A percentile compares a stretch with the other conserved stretches of the same genome.
Conservation (phyloP, 2,888 invertebrate genomes). For the Penaeus monodon region DNA sequence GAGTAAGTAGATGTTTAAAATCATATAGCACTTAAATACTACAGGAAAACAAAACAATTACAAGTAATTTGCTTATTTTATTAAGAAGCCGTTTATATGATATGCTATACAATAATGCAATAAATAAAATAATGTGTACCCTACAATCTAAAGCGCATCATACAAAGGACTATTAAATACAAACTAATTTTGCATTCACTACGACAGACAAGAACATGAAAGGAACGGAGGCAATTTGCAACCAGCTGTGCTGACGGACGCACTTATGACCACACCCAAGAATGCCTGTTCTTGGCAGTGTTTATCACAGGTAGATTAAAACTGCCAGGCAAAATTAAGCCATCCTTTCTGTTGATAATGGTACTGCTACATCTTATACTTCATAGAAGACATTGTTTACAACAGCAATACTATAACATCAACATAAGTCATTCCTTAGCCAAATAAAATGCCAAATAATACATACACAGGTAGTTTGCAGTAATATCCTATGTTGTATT, state of each 20-base stretch:
- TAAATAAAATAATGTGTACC: slow-evolving; percentile 55
- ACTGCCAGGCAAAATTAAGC: not conserved
- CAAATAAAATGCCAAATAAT: not conserved
- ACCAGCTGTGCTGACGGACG: slow-evolving; percentile 43
- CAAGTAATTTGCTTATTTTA: slow-evolving; percentile 38
- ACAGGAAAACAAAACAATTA: not conserved
- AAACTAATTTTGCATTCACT: slow-evolving; percentile 16
- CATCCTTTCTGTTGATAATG: not conserved
- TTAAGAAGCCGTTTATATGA: slow-evolving; percentile 58
- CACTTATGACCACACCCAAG: slow-evolving; percentile 23
- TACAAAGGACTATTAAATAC: slow-evolving; percentile 43
- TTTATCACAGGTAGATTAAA: slow-evolving; percentile 12
- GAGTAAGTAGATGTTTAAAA: not conserved
- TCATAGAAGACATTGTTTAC: not conserved
- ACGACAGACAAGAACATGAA: slow-evolving; percentile 33
- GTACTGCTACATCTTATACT: not conserved
- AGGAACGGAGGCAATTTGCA: slow-evolving; percentile 44
- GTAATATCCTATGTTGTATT: not conserved
- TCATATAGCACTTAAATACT: not conserved
- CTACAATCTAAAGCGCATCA: slow-evolving; percentile 46
- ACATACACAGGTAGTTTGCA: slow-evolving; percentile 13
- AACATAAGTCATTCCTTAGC: too few relatives aligned
- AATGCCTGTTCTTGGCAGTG: not conserved
- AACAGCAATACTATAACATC: not conserved
- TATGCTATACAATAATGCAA: slow-evolving; percentile 60